A percentile compares a stretch with the other conserved stretches of the same genome.
phyloP scores from a whole-genome alignment of 2,888 invertebrate genomes.

The Blastobasis lacticolella region DNA sequence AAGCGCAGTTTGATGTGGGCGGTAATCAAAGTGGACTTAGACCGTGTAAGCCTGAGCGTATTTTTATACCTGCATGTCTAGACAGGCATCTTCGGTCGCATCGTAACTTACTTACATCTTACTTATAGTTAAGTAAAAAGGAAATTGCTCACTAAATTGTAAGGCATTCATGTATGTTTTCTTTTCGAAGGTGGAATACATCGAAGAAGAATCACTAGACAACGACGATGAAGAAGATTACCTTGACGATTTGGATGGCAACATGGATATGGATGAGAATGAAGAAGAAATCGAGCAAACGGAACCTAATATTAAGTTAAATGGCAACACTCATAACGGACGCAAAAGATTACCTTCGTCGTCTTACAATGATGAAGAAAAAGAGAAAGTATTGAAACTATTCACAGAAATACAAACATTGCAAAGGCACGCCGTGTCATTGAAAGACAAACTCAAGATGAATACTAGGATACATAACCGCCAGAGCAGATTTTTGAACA shows the following conservation, averaged over 20 bases:
- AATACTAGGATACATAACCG: conserved; percentile 51
- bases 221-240: conserved; percentile 41
- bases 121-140: too few relatives aligned
- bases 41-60: too few relatives aligned
- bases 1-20: too few relatives aligned
- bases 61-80: too few relatives aligned
- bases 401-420: conserved; percentile 60
- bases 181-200: conserved; percentile 55
- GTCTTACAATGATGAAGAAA: conserved; percentile 22
- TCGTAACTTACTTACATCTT: too few relatives aligned
- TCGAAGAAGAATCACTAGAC: conserved; percentile 60
- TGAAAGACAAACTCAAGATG: conserved; percentile 52
- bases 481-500: conserved; percentile 42
- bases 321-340: conserved; percentile 2
- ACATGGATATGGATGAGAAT: conserved; percentile 33
- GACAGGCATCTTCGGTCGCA: too few relatives aligned
- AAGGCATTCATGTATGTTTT: too few relatives aligned
- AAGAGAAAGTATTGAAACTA: conserved; percentile 47
- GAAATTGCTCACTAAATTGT: too few relatives aligned
- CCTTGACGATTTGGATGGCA: too few relatives aligned
- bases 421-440: conserved; percentile 45
- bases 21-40: too few relatives aligned
- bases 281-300: conserved; percentile 21
- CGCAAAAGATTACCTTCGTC: conserved; percentile 8
- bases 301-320: conserved; percentile 4